A percentile compares a stretch with the other conserved stretches of the same genome.
phyloP scores from a whole-genome alignment of 2,797 vertebrate genomes.

The Staurois parvus region DNA sequence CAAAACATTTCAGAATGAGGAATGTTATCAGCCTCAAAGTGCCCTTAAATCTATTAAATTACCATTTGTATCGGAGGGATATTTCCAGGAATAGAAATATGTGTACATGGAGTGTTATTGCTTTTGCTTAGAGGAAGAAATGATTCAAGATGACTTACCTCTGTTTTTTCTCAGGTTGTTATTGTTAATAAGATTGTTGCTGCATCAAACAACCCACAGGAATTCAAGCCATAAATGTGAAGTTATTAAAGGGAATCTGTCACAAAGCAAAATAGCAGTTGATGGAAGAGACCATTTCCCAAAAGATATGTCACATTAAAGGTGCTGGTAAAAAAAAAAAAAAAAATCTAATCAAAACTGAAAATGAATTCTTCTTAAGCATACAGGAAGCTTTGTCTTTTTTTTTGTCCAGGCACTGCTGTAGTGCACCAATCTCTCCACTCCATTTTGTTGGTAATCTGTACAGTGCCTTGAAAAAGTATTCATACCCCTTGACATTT shows the following conservation, averaged over 20 bases:
- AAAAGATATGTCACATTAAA: too few relatives aligned
- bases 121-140: slow-evolving; percentile 1
- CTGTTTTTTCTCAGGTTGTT: not conserved
- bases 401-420: too few relatives aligned
- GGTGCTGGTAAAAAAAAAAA: too few relatives aligned
- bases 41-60: slow-evolving; percentile 45
- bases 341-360: too few relatives aligned
- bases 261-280: not conserved
- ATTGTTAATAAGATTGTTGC: not conserved
- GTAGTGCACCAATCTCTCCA: too few relatives aligned
- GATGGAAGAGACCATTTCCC: too few relatives aligned
- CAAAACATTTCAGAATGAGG: slow-evolving; percentile 43
- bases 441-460: too few relatives aligned
- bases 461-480: too few relatives aligned
- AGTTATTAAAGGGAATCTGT: not conserved
- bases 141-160: slow-evolving; percentile 10
- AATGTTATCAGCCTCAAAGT: slow-evolving; percentile 45
- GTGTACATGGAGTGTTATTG: slow-evolving; percentile 13
- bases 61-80: slow-evolving; percentile 33
- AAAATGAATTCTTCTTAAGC: too few relatives aligned
- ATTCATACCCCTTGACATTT: too few relatives aligned
- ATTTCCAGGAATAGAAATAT: slow-evolving; percentile 3
- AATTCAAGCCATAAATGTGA: not conserved
- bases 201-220: not conserved
- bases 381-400: too few relatives aligned